Base-by-base conservation (phyloP, 2,113 vertebrate genomes). In the Vulpes lagopus region DNA sequence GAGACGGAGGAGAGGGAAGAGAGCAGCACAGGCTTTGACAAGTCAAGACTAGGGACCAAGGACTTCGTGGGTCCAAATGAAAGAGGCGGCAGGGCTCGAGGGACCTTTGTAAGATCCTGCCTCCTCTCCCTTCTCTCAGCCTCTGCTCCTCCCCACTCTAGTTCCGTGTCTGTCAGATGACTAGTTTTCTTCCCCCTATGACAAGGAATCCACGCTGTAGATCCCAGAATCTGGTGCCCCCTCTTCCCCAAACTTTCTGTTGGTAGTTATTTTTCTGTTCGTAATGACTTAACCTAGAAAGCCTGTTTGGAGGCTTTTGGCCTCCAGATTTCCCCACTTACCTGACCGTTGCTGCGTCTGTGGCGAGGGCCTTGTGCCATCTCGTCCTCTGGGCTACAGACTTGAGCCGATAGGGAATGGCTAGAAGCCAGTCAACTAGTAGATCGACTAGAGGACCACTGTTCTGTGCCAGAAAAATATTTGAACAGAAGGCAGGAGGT, bases 31-130 rank as follows among this genome's bases (percentile, higher is more conserved):
- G 98, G 98, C 89, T 99, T 99, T 95, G 99, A 99, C 98, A 99
- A 98, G 96, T 98, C 98, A 23, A 98, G 98, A 5, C 98, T 99
- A 49, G 99, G 99, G 91, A 99, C 99, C 87, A 99, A 98, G 79
- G 99, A 99, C 51, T 99, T 99, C 55, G 65, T 98, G 53, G 99
- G 99, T 95, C 98, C 98, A 38, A 98, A 92, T 60, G 99, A 99
- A 85, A 99, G 99, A 98, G 98, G 98, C 87, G 93, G 99, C 98
- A 98, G 98, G 98, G 98, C 98, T 1, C 99, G 98, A 90, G 99
- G 99, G 97, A 99, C 98, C 97, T 99, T 99, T 98, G 99, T 99
- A 99, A 99, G 99, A 67, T 67, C 81, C 23, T 83, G 3, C n/a
- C 7, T 22, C 19, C 22, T 27, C 23, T 23, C 53, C 25, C 22